These are phyloP conservation scores for Diplolepis rosae DNA, from an alignment of 2,888 invertebrate genomes.

Conservation along the genomic window DNA sequence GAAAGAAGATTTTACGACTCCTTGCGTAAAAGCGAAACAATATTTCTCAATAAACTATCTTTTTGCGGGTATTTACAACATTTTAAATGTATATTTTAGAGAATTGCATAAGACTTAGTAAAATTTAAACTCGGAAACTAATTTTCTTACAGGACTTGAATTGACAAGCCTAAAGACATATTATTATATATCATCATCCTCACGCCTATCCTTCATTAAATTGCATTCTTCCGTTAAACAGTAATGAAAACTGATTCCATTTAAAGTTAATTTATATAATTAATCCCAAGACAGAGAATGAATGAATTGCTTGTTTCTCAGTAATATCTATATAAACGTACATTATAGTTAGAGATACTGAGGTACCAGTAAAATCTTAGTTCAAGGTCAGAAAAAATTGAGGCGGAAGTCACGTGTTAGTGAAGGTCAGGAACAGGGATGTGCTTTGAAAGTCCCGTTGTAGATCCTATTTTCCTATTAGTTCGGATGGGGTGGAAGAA, in stretches of 20 bases:
- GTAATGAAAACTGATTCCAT: neutral
- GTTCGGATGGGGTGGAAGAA: neutral
- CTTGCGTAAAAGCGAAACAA: no score
- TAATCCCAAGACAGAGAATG: neutral
- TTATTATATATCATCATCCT: no score
- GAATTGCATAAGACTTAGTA: no score
- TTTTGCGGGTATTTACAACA: no score
- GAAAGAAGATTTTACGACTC: no score
- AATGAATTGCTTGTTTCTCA: neutral
- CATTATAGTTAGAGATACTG: neutral
- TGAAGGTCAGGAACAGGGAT: constrained; percentile 18
- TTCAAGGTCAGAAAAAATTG: constrained; percentile 16
- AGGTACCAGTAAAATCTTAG: neutral
- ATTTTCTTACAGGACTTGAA: no score
- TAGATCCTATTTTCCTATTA: neutral
- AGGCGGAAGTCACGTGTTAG: constrained; percentile 3
- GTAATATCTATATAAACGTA: neutral
- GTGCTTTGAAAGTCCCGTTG: neutral
- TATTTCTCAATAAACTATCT: no score
- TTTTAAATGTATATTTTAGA: no score
- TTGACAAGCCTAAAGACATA: no score
- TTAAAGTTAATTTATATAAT: neutral
- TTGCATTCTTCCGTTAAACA: constrained; percentile 1
- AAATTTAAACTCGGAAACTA: no score
- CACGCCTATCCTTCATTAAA: neutral